Conservation (phyloP, 2,888 invertebrate species). For the Lordiphosa fenestrarum region DNA sequence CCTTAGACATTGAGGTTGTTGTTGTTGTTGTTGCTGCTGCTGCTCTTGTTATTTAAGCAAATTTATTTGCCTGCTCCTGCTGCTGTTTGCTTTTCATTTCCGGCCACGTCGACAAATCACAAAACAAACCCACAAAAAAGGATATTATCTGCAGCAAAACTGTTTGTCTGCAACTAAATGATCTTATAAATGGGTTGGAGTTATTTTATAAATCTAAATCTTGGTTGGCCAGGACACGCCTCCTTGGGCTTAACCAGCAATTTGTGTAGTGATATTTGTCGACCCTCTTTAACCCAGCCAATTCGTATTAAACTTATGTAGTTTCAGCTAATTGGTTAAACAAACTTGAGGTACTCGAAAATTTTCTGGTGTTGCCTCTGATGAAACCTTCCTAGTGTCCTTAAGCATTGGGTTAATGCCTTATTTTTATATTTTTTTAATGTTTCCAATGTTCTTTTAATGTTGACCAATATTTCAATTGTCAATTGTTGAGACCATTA, state of each 20-base stretch:
- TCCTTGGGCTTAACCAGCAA: conserved; percentile 1
- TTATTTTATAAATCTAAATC: conserved; percentile 34
- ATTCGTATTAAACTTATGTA: conserved; percentile 24
- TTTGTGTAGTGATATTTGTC: no score
- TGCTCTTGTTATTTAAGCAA: conserved; percentile 37
- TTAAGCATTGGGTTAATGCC: no score
- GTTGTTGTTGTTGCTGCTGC: conserved; percentile 39
- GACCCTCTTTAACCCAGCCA: conserved; percentile 1
- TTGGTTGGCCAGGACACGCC: conserved; percentile 26
- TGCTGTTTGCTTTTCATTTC: conserved; percentile 69
- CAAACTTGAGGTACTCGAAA: conserved; percentile 36
- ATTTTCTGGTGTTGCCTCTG: conserved; percentile 51
- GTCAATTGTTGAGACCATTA: no score
- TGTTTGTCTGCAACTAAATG: conserved; percentile 37
- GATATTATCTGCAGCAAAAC: conserved; percentile 68
- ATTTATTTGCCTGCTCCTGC: conserved; percentile 30
- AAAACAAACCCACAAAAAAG: conserved; percentile 57
- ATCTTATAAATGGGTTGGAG: not conserved
- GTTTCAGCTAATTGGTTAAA: conserved; percentile 50
- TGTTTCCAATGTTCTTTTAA: no score
- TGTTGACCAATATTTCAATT: no score
- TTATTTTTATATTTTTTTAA: no score
- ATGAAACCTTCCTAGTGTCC: conserved; percentile 1
- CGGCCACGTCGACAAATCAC: conserved; percentile 73
- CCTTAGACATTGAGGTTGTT: conserved; percentile 40